Evolutionary conservation across 1,140 invertebrate species (phyloP).

Genomic region (Trypoxylus dichotomus): DNA sequence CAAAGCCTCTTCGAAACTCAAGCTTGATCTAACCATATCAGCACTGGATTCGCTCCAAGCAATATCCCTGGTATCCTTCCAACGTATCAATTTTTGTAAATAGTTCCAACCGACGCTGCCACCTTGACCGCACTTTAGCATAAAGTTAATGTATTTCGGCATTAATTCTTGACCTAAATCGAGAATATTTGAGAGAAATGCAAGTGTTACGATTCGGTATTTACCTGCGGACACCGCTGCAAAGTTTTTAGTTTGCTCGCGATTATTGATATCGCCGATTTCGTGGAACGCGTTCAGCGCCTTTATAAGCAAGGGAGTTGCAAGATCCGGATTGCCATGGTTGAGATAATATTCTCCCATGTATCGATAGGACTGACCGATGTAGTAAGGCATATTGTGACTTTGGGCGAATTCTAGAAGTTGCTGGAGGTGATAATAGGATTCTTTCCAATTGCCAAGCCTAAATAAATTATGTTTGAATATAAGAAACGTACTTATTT

Average conservation of each 20-base stretch:
- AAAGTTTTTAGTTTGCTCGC: constrained; percentile 46
- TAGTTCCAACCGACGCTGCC: constrained; percentile 24
- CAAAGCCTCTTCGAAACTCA: constrained; percentile 15
- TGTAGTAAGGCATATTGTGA: constrained; percentile 42
- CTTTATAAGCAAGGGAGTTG: constrained; percentile 45
- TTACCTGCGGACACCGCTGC: constrained; percentile 47
- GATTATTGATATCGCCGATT: constrained; percentile 36
- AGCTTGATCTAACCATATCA: background rate
- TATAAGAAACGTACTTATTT: too few relatives aligned
- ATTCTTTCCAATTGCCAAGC: constrained; percentile 39
- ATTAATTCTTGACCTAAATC: constrained; percentile 42
- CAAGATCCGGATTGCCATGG: constrained; percentile 41
- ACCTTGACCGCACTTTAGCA: constrained; percentile 33
- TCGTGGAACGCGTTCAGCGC: constrained; percentile 46
- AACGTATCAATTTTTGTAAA: constrained; percentile 37
- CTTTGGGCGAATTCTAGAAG: constrained; percentile 43
- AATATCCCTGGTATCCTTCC: constrained; percentile 41
- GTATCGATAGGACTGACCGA: constrained; percentile 46
- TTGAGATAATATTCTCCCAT: constrained; percentile 49
- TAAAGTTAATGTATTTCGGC: constrained; percentile 37
- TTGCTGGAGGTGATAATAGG: constrained; percentile 41
- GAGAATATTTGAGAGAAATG: background rate
- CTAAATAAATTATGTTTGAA: background rate
- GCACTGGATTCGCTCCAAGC: constrained; percentile 28
- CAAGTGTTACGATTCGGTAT: background rate